These are phyloP conservation scores for Meriones psammophilus DNA, from an alignment of 2,797 vertebrate species.

Conservation along the genomic window DNA sequence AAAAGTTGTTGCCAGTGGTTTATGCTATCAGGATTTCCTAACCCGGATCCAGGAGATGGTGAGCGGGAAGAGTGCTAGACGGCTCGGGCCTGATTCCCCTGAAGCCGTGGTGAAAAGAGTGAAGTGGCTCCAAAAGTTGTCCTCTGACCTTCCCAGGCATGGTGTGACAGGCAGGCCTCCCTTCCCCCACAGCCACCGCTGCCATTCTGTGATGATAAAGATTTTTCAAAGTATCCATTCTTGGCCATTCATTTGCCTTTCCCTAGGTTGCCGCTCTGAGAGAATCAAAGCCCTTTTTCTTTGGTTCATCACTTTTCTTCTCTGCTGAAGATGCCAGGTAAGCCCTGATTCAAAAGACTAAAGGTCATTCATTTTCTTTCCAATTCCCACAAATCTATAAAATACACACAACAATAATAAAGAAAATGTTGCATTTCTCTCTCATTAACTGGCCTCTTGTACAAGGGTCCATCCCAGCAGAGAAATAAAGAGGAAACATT, in stretches of 20 bases:
- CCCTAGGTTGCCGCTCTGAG: background rate
- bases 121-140: background rate
- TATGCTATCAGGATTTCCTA: background rate
- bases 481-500: constrained; percentile 10
- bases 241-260: background rate
- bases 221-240: background rate
- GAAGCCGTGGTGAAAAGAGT: background rate
- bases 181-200: background rate
- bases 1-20: background rate
- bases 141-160: background rate
- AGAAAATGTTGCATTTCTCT: background rate
- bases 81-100: too few species aligned
- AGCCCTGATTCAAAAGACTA: background rate
- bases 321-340: background rate
- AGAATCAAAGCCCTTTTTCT: background rate
- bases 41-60: fast-evolving
- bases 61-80: background rate
- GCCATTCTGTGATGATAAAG: background rate
- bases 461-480: background rate
- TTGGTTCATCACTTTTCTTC: background rate
- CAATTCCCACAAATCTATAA: background rate
- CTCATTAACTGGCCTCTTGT: background rate
- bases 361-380: background rate
- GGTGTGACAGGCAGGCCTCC: background rate
- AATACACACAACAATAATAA: background rate